Base-by-base conservation (phyloP, 2,888 invertebrate genomes). In the Parnassius orleans region DNA sequence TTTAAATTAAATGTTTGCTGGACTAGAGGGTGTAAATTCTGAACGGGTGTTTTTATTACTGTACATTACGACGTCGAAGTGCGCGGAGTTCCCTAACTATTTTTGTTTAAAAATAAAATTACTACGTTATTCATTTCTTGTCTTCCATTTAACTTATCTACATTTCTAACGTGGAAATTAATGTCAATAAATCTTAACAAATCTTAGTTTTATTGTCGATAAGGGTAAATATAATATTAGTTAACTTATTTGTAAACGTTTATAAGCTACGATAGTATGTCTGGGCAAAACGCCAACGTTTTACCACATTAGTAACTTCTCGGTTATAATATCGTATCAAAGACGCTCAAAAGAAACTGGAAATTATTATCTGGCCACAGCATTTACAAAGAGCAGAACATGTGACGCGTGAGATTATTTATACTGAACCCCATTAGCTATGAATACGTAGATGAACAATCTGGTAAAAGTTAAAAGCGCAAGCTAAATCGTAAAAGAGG, bases 401-500 rank as follows among this genome's bases (percentile, higher is more conserved):
- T 48, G 59, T 15, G 59, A 64, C 64, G 64, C 64, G 65, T 60
- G 61, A 72, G 69, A 76, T 78, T 72, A 76, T 73, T 74, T 64
- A 66, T 74, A 75, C 77, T 69, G 81, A 84, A 81, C 78, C 77
- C 76, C 66, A 71, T 71, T 71, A 70, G 72, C 75, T 74, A 83
- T 84, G 82, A 87, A 86, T 86, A 85, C 83, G 61, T 65, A 68
- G 64, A 86, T 84, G 82, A 79, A 63, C 52, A 52, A 53, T 79
- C 79, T 83, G 87, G 87, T 87, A 87, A 89, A 89, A 79, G 85
- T 86, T 86, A 81, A 87, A 84, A 84, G 83, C 84, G 83, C 79
- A 86, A 80, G 83, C 83, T 83, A 86, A 87, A 89, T 86, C 88
- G 86, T 89, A 90, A 90, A 19, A 90, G 85, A 86, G 87, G 74